phyloP scores from a whole-genome alignment of 2,797 vertebrate genomes.

The Orientallactaga sibirica region DNA sequence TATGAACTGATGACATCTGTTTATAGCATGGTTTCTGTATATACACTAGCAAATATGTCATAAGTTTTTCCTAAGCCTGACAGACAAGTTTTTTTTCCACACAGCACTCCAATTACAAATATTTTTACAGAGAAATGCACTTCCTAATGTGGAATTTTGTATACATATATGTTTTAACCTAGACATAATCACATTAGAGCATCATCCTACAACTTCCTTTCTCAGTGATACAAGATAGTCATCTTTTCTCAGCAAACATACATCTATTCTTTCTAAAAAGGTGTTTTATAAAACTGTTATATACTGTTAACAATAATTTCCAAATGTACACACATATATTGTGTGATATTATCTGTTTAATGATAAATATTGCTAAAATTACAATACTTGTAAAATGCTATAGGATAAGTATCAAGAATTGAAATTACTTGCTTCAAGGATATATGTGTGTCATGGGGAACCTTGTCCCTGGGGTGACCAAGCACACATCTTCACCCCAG shows the following conservation, averaged over 20 bases:
- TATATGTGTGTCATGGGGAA: no score
- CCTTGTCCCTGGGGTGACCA: no score
- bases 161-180: constrained; percentile 1
- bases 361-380: not conserved
- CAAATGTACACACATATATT: not conserved
- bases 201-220: constrained; percentile 13
- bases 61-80: constrained; percentile 40
- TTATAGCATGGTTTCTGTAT: not conserved
- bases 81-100: constrained; percentile 24
- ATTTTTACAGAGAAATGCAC: constrained; percentile 6
- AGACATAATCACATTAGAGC: not conserved
- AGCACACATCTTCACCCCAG: no score
- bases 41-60: not conserved
- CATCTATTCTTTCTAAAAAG: not conserved
- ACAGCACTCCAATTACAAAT: not conserved
- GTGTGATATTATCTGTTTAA: not conserved
- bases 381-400: not conserved
- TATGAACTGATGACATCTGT: not conserved
- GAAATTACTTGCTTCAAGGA: not conserved
- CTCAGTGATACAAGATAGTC: not conserved
- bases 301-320: not conserved
- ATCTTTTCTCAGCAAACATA: not conserved
- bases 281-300: not conserved
- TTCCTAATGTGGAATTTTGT: not conserved
- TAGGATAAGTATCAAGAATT: not conserved